Percentiles rank a stretch among this genome's conserved stretches.
phyloP scores from a whole-genome alignment of 2,888 invertebrate species.

The Melipona bicolor region DNA sequence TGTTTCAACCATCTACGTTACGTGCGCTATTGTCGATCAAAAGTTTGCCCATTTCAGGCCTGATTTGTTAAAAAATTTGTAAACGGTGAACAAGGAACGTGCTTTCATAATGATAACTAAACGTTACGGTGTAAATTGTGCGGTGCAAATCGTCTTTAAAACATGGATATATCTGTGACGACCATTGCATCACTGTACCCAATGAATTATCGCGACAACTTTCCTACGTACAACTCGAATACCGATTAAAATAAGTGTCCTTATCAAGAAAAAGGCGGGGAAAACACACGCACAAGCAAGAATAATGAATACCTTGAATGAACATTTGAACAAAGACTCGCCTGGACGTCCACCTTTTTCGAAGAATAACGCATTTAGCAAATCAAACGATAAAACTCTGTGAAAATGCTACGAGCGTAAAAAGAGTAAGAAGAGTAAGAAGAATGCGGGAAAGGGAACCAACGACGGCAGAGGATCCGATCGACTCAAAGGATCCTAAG shows the following conservation, averaged over 20 bases:
- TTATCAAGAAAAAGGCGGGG: too few relatives aligned
- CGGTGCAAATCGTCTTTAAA: not conserved
- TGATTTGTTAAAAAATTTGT: not conserved
- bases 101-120: conserved; percentile 12
- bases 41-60: too few relatives aligned
- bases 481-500: conserved; percentile 30
- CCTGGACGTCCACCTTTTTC: conserved; percentile 3
- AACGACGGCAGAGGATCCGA: conserved; percentile 38
- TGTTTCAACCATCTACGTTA: too few relatives aligned
- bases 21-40: too few relatives aligned
- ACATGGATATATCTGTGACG: conserved; percentile 29
- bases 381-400: not conserved
- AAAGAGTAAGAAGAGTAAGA: not conserved
- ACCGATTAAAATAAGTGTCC: not conserved
- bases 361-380: not conserved
- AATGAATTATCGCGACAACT: not conserved
- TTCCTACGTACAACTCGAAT: not conserved
- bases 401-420: conserved; percentile 1
- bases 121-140: not conserved
- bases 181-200: not conserved
- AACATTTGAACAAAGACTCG: not conserved
- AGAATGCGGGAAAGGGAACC: conserved; percentile 42
- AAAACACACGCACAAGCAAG: too few relatives aligned
- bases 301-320: not conserved
- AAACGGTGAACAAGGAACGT: conserved; percentile 7